Evolutionary conservation across 2,113 vertebrate genomes (phyloP).

Genomic region (Larimichthys polyactis): DNA sequence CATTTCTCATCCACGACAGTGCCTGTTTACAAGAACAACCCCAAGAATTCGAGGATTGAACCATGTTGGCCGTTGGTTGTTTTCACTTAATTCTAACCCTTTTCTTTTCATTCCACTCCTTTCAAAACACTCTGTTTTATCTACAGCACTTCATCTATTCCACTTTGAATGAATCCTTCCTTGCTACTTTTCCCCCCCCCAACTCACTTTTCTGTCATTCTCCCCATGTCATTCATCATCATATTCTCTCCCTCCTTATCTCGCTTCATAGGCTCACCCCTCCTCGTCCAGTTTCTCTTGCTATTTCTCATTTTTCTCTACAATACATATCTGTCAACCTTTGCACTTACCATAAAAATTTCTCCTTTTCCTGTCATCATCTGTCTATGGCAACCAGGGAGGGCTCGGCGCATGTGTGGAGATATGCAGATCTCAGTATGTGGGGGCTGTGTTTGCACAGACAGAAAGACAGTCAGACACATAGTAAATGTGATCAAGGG

Average conservation of each 20-base stretch:
- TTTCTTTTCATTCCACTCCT: neutral
- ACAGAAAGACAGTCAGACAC: constrained; percentile 37
- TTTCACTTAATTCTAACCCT: constrained; percentile 27
- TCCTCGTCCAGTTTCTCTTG: constrained; percentile 10
- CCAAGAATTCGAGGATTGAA: constrained; percentile 39
- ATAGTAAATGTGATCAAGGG: constrained; percentile 55
- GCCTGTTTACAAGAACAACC: constrained; percentile 50
- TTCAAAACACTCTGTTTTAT: constrained; percentile 25
- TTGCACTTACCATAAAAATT: constrained; percentile 51
- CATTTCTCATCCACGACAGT: constrained; percentile 48
- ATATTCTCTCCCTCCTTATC: constrained; percentile 48
- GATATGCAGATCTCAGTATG: constrained; percentile 59
- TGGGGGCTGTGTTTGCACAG: constrained; percentile 54
- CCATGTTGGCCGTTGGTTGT: constrained; percentile 21
- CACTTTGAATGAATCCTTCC: constrained; percentile 28
- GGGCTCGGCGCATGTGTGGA: constrained; percentile 1
- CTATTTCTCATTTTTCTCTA: constrained; percentile 61
- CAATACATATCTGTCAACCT: constrained; percentile 52
- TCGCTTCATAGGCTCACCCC: constrained; percentile 38
- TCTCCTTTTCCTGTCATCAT: constrained; percentile 60
- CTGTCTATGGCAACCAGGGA: constrained; percentile 46
- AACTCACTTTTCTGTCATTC: constrained; percentile 45
- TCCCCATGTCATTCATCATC: constrained; percentile 56
- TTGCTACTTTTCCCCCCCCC: constrained; percentile 1
- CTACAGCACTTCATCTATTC: constrained; percentile 27